phyloP scores from a whole-genome alignment of 2,888 invertebrate species.

The Plagiodera versicolora region DNA sequence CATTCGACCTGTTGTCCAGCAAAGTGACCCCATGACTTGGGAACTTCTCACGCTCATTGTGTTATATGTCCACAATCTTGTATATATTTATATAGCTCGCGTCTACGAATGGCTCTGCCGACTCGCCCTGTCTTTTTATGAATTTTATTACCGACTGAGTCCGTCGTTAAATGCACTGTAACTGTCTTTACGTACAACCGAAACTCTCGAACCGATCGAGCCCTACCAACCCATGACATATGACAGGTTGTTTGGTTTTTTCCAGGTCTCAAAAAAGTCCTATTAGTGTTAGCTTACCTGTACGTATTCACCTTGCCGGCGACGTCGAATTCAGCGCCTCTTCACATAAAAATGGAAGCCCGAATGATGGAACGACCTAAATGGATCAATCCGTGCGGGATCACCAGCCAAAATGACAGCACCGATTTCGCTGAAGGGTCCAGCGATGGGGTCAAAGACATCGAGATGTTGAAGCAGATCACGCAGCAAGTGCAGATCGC shows the following conservation, averaged over 20 bases:
- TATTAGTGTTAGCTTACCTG: conserved; percentile 53
- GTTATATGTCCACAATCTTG: conserved; percentile 50
- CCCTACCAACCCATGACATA: no score
- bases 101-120: conserved; percentile 41
- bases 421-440: conserved; percentile 33
- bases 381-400: conserved; percentile 61
- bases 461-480: conserved; percentile 6
- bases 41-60: conserved; percentile 52
- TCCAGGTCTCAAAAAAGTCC: conserved; percentile 55
- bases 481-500: conserved; percentile 49
- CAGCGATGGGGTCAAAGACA: no score
- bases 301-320: conserved; percentile 50
- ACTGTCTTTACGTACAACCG: not conserved
- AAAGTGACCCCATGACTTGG: conserved; percentile 29
- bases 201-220: not conserved
- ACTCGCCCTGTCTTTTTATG: conserved; percentile 26
- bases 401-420: not conserved
- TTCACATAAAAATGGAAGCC: conserved; percentile 24
- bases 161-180: conserved; percentile 18
- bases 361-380: conserved; percentile 41
- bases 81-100: conserved; percentile 45
- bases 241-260: conserved; percentile 36
- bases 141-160: conserved; percentile 19
- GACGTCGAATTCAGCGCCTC: conserved; percentile 50
- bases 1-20: conserved; percentile 14